phyloP scores from a whole-genome alignment of 2,797 vertebrate genomes.

The Yasuhikotakia modesta region DNA sequence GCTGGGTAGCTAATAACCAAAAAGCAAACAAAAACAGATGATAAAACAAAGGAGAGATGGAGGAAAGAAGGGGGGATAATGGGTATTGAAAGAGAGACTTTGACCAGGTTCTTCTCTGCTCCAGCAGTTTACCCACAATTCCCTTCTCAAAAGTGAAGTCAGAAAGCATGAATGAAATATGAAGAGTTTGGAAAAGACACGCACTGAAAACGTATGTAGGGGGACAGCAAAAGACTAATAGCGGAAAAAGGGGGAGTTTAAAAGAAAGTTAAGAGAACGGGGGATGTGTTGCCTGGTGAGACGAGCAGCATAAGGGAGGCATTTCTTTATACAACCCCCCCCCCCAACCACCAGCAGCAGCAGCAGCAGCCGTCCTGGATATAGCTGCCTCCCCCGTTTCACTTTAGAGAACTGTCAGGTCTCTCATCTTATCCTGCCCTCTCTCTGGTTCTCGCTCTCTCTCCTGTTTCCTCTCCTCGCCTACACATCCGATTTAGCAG shows the following conservation, averaged over 20 bases:
- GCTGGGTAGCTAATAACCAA: constrained; percentile 56
- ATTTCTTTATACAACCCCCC: constrained; percentile 71
- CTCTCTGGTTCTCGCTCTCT: constrained; percentile 62
- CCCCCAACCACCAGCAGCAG: constrained; percentile 65
- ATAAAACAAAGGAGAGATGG: constrained; percentile 79
- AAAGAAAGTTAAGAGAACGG: constrained; percentile 58
- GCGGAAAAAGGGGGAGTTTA: constrained; percentile 61
- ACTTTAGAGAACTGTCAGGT: constrained; percentile 71
- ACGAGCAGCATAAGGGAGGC: constrained; percentile 73
- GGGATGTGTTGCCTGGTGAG: constrained; percentile 75
- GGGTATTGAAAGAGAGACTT: constrained; percentile 62
- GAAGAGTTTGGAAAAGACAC: constrained; percentile 8
- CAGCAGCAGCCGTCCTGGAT: constrained; percentile 72
- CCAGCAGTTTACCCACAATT: constrained; percentile 54
- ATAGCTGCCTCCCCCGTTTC: constrained; percentile 75
- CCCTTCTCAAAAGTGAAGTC: not conserved
- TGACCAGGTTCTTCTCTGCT: constrained; percentile 66
- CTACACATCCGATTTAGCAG: constrained; percentile 73
- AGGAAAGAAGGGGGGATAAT: constrained; percentile 44
- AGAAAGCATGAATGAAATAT: not conserved
- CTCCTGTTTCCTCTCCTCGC: constrained; percentile 67
- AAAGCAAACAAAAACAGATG: constrained; percentile 78
- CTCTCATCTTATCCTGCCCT: constrained; percentile 59
- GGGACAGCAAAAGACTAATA: constrained; percentile 54
- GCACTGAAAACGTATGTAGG: constrained; percentile 16